Conservation (phyloP, 2,113 vertebrate genomes). For the Triplophysa dalaica region DNA sequence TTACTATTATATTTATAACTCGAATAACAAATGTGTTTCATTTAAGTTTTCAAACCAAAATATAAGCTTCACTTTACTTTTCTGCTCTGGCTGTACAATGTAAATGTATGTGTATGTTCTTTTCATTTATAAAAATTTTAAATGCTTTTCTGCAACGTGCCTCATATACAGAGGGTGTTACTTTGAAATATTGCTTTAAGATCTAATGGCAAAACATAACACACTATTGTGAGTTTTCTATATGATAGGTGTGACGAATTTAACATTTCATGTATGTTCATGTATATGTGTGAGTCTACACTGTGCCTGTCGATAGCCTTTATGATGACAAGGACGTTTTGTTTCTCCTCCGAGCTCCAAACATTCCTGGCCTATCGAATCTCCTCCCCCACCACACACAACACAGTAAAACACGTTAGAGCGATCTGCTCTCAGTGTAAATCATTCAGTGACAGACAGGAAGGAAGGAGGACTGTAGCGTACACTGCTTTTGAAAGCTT, state of each 20-base stretch:
- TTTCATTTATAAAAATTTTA: too few relatives aligned
- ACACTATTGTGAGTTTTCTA: constrained; percentile 1
- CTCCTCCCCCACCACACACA: constrained; percentile 18
- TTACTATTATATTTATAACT: too few relatives aligned
- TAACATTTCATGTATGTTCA: neutral
- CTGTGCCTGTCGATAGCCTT: constrained; percentile 2
- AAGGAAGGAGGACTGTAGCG: constrained; percentile 3
- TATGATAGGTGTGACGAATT: constrained; percentile 2
- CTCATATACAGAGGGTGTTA: neutral
- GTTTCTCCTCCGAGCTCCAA: constrained; percentile 11
- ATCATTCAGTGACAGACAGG: constrained; percentile 34
- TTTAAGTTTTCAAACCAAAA: too few relatives aligned
- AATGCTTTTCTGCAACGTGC: neutral
- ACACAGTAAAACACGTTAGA: constrained; percentile 5
- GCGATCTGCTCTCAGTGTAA: constrained; percentile 7
- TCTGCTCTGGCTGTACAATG: too few relatives aligned
- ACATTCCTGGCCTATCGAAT: constrained; percentile 25
- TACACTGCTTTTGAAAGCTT: constrained; percentile 2
- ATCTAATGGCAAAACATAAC: neutral
- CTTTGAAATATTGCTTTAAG: neutral
- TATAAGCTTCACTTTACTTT: neutral
- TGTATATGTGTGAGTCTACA: constrained; percentile 25
- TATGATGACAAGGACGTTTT: constrained; percentile 25
- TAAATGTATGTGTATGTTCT: too few relatives aligned
- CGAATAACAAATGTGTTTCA: too few relatives aligned